phyloP scores from a whole-genome alignment of 2,113 vertebrate genomes.

The Nesogale talazaci region DNA sequence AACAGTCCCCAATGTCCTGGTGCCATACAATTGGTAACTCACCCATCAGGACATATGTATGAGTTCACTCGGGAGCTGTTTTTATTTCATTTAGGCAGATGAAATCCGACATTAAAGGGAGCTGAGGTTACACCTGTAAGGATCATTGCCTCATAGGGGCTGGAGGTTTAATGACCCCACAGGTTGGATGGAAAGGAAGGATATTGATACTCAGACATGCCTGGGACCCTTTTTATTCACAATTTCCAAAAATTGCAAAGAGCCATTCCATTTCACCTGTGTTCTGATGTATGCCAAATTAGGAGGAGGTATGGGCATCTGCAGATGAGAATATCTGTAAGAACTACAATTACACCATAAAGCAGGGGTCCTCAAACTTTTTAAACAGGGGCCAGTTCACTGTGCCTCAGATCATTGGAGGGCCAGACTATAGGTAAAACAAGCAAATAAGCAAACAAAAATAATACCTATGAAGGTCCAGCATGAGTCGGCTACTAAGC shows the following conservation, averaged over 20 bases:
- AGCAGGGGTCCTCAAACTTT: too few relatives aligned
- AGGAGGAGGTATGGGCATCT: slow-evolving; percentile 21
- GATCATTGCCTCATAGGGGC: slow-evolving; percentile 78
- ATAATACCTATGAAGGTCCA: too few relatives aligned
- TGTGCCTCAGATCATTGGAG: too few relatives aligned
- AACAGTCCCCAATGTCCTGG: slow-evolving; percentile 36
- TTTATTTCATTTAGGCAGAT: slow-evolving; percentile 77
- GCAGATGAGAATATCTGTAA: background rate
- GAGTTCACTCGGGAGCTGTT: slow-evolving; percentile 6
- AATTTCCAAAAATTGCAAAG: slow-evolving; percentile 64
- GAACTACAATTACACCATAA: slow-evolving; percentile 67
- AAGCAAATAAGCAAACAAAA: too few relatives aligned
- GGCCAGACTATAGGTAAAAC: too few relatives aligned
- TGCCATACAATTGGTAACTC: slow-evolving; percentile 49
- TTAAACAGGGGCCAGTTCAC: too few relatives aligned
- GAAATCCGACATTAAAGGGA: slow-evolving; percentile 56
- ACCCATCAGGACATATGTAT: slow-evolving; percentile 62
- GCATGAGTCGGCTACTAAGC: too few relatives aligned
- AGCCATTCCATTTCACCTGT: background rate
- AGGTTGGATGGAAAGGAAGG: slow-evolving; percentile 78
- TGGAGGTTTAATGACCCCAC: slow-evolving; percentile 47
- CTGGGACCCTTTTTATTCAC: slow-evolving; percentile 67
- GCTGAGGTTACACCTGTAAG: background rate
- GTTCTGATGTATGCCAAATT: background rate
- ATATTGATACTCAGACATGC: slow-evolving; percentile 34